Evolutionary conservation across 2,113 vertebrate species (phyloP).

Genomic region (Gadus macrocephalus): DNA sequence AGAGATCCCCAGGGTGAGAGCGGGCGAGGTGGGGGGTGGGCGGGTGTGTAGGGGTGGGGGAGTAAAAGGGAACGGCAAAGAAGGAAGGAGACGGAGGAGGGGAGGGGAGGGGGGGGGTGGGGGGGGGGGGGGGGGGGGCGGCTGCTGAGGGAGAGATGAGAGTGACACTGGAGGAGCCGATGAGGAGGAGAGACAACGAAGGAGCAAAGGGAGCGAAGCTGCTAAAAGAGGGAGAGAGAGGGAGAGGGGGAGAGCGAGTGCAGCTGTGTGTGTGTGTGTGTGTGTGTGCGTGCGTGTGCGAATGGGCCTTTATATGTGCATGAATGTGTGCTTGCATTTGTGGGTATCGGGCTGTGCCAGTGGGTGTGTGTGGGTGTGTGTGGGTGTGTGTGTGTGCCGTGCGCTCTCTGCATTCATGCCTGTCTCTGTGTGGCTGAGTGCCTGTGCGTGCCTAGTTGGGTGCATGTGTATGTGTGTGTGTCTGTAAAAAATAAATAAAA

Average conservation of each 20-base stretch:
- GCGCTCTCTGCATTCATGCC: too few species aligned
- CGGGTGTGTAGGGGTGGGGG: slow-evolving; percentile 13
- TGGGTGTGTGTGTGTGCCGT: too few species aligned
- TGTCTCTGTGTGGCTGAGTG: too few species aligned
- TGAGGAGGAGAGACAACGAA: slow-evolving; percentile 10
- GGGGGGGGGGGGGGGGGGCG: neutral
- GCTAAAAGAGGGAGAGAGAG: neutral
- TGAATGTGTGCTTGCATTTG: too few species aligned
- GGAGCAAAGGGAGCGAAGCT: slow-evolving; percentile 6
- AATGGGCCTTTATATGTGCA: neutral
- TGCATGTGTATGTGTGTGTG: too few species aligned
- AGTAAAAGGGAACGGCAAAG: neutral
- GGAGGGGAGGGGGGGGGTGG: neutral
- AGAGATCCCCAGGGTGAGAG: slow-evolving; percentile 13
- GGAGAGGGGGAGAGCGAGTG: neutral
- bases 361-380: too few species aligned
- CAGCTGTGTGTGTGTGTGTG: neutral
- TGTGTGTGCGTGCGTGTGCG: too few species aligned
- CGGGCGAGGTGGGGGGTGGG: slow-evolving; percentile 16
- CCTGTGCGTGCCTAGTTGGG: too few species aligned
- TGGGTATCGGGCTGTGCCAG: too few species aligned
- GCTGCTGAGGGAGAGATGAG: neutral
- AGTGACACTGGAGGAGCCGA: slow-evolving; percentile 2
- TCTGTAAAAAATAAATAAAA: too few species aligned
- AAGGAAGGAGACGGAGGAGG: neutral